Evolutionary conservation across 2,888 invertebrate species (phyloP).

Genomic region (Tetranychus truncatus): DNA sequence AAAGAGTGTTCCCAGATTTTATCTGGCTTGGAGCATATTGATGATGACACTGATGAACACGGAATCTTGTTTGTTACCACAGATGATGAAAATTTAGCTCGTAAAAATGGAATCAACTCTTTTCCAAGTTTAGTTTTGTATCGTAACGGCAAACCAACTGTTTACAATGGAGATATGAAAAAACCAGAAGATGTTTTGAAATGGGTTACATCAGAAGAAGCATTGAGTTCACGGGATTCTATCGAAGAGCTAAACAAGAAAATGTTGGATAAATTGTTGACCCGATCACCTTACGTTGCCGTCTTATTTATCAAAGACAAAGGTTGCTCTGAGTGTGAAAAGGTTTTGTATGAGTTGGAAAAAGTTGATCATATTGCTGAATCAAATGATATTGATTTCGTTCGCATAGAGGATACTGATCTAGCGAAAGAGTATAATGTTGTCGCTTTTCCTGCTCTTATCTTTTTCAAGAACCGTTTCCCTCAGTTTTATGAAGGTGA

Average conservation of each 20-base stretch:
- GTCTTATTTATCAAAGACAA: slow-evolving; percentile 77
- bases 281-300: slow-evolving; percentile 69
- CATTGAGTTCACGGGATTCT: slow-evolving; percentile 70
- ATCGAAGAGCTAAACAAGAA: slow-evolving; percentile 77
- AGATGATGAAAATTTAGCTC: slow-evolving; percentile 58
- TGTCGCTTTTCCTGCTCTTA: slow-evolving; percentile 56
- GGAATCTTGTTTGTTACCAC: slow-evolving; percentile 85
- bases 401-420: slow-evolving; percentile 72
- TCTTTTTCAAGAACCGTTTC: slow-evolving; percentile 42
- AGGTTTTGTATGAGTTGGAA: slow-evolving; percentile 67
- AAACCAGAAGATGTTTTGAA: slow-evolving; percentile 66
- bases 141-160: slow-evolving; percentile 68
- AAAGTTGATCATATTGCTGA: slow-evolving; percentile 85
- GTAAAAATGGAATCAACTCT: slow-evolving; percentile 57
- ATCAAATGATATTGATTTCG: slow-evolving; percentile 71
- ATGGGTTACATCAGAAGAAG: slow-evolving; percentile 77
- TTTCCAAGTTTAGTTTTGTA: slow-evolving; percentile 75
- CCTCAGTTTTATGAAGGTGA: slow-evolving; percentile 68
- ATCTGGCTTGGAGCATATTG: slow-evolving; percentile 70
- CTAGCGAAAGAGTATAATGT: slow-evolving; percentile 72
- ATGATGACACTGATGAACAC: slow-evolving; percentile 75
- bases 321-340: slow-evolving; percentile 69
- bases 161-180: slow-evolving; percentile 45
- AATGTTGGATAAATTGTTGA: slow-evolving; percentile 73
- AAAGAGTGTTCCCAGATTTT: slow-evolving; percentile 67